Evolutionary conservation across 2,113 vertebrate species (phyloP).

Genomic region (Ceratotherium simum): DNA sequence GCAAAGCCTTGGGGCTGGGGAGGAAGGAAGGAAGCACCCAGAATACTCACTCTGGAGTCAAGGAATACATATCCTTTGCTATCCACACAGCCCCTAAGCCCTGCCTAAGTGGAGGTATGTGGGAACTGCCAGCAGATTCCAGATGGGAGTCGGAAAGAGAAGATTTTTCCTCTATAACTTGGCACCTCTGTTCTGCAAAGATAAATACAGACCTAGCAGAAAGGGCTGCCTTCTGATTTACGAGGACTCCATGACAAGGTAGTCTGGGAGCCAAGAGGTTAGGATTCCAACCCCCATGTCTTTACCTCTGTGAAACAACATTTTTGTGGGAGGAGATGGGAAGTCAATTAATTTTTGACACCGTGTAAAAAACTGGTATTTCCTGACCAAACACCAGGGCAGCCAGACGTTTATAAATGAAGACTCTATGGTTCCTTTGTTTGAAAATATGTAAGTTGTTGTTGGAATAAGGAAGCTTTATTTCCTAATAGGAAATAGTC

Average conservation of each 20-base stretch:
- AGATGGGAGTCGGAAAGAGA: neutral
- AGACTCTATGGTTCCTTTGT: conserved; percentile 79
- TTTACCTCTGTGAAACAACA: conserved; percentile 59
- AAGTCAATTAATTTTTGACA: conserved; percentile 81
- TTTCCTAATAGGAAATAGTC: conserved; percentile 69
- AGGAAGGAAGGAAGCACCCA: neutral
- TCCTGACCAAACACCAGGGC: conserved; percentile 79
- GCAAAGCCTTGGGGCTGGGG: neutral
- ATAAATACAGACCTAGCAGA: neutral
- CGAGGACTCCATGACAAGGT: neutral
- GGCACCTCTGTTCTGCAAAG: conserved; percentile 23
- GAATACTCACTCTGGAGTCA: neutral
- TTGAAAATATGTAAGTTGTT: conserved; percentile 44
- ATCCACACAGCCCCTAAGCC: neutral
- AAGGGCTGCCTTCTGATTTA: conserved; percentile 29
- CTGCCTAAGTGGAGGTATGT: neutral
- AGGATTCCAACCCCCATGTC: neutral
- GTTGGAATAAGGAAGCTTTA: conserved; percentile 80
- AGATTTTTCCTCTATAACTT: neutral
- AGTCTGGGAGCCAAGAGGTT: neutral
- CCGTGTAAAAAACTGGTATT: conserved; percentile 79
- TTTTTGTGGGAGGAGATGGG: conserved; percentile 76
- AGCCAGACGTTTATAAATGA: conserved; percentile 81
- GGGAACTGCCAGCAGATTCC: neutral
- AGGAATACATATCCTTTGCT: neutral